phyloP scores from a whole-genome alignment of 2,113 vertebrate genomes.

The Candoia aspera region DNA sequence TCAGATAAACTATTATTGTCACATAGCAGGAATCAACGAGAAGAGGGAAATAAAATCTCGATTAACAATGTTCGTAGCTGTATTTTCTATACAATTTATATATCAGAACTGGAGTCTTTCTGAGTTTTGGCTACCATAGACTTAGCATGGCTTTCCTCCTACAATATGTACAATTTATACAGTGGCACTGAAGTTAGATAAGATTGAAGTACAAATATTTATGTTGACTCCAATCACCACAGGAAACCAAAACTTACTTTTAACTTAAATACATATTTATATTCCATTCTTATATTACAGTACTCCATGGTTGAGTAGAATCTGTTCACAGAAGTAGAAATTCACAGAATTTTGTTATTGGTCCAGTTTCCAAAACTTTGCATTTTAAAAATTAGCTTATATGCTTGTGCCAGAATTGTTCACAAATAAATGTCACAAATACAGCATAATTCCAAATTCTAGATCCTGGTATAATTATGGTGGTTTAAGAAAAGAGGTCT shows the following conservation, averaged over 20 bases:
- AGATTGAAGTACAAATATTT: background rate
- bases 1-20: background rate
- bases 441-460: constrained; percentile 44
- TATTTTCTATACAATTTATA: background rate
- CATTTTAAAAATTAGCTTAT: constrained; percentile 5
- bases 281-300: background rate
- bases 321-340: background rate
- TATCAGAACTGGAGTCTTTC: background rate
- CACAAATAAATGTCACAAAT: background rate
- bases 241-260: background rate
- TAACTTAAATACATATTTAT: background rate
- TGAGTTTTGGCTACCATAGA: background rate
- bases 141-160: background rate
- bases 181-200: background rate
- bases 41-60: background rate
- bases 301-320: background rate
- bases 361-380: constrained; percentile 44
- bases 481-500: background rate
- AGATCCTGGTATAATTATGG: constrained; percentile 11
- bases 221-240: background rate
- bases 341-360: constrained; percentile 22
- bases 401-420: background rate
- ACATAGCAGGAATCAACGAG: background rate
- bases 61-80: background rate
- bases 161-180: background rate